These are phyloP conservation scores for Stegodyphus mimosarum DNA, from an alignment of 1,140 invertebrate genomes.

Conservation along the genomic window DNA sequence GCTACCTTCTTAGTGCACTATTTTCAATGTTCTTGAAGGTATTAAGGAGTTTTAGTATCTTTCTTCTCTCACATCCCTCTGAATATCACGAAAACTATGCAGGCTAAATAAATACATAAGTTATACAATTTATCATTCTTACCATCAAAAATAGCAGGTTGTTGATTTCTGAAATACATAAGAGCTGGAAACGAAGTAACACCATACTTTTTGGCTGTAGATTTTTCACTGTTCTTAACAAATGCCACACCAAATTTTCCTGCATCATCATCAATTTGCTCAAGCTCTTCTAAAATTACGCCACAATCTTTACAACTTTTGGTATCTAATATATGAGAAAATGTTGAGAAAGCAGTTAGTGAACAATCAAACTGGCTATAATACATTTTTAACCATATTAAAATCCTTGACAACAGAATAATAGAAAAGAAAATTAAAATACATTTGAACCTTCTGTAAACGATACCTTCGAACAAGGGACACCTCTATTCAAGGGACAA, in stretches of 20 bases:
- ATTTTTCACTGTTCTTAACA: conserved; percentile 95
- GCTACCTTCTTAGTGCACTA: too few species aligned
- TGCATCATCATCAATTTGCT: conserved; percentile 95
- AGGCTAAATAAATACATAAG: too few species aligned
- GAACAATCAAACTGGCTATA: conserved; percentile 63
- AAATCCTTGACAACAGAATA: background rate
- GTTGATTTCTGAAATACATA: conserved; percentile 92
- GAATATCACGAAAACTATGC: too few species aligned
- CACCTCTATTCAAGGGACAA: too few species aligned
- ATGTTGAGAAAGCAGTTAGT: conserved; percentile 65
- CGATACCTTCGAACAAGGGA: too few species aligned
- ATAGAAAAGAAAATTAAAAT: background rate
- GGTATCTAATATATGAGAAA: conserved; percentile 64
- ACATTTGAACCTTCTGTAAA: background rate
- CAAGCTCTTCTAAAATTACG: conserved; percentile 86
- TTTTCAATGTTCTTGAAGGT: too few species aligned
- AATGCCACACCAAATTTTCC: conserved; percentile 93
- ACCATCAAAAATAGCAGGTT: conserved; percentile 62
- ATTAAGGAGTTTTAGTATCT: too few species aligned
- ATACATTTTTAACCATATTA: conserved; percentile 2
- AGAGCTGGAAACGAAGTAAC: conserved; percentile 93
- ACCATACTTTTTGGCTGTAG: conserved; percentile 92
- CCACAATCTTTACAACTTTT: conserved; percentile 87
- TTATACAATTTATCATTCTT: conserved; percentile 6
- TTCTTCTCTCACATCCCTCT: too few species aligned